These are phyloP conservation scores for Oreocharis arfaki DNA, from an alignment of 2,113 vertebrate genomes.

Conservation along the genomic window DNA sequence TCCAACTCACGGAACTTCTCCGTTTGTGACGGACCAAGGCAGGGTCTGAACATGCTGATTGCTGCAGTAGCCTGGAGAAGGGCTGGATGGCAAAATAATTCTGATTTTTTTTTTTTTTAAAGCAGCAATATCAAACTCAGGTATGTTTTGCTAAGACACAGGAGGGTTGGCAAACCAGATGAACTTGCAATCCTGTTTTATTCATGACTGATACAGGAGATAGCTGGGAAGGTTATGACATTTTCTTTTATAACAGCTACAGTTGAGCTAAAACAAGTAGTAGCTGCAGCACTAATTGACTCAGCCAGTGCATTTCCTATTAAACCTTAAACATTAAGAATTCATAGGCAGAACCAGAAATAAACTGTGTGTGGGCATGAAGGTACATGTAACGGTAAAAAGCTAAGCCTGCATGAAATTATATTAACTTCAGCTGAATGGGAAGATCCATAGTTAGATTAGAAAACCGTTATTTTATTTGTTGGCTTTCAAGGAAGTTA, in stretches of 20 bases:
- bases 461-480: background rate
- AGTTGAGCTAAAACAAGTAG: background rate
- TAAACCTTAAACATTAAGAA: constrained; percentile 27
- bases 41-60: background rate
- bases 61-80: background rate
- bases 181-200: background rate
- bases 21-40: rapidly evolving
- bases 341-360: constrained; percentile 25
- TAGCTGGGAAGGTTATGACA: background rate
- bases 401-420: background rate
- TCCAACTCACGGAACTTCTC: background rate
- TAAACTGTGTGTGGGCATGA: background rate
- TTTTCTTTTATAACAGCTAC: background rate
- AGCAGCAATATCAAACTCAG: background rate
- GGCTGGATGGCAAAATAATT: background rate
- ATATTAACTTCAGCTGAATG: background rate
- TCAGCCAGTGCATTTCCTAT: background rate
- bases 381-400: background rate
- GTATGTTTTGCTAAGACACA: background rate
- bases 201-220: background rate
- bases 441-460: background rate
- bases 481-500: background rate
- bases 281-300: constrained; percentile 7
- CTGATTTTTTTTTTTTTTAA: background rate
- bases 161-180: background rate